These are phyloP conservation scores for Ecliptopera silaceata DNA, from an alignment of 2,888 invertebrate species.

Conservation along the genomic window DNA sequence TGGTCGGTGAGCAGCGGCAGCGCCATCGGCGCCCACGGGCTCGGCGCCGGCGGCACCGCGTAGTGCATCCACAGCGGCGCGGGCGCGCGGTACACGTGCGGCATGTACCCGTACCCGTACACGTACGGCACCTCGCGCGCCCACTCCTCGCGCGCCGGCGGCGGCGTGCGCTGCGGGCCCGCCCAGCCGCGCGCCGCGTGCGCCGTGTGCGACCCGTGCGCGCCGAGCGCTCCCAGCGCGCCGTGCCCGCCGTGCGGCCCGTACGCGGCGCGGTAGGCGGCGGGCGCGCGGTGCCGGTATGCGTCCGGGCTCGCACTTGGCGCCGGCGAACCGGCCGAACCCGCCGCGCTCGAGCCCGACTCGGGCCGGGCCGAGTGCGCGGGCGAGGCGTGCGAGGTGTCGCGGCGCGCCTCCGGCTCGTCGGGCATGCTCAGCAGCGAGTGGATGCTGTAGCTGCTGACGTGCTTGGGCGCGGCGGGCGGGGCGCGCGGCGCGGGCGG, in stretches of 20 bases:
- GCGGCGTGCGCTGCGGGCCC: slow-evolving; percentile 41
- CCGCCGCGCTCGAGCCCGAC: slow-evolving; percentile 64
- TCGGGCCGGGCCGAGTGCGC: slow-evolving; percentile 64
- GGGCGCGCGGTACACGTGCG: slow-evolving; percentile 65
- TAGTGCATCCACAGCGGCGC: slow-evolving; percentile 77
- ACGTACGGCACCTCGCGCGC: slow-evolving; percentile 63
- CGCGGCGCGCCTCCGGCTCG: slow-evolving; percentile 69
- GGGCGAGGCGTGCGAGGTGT: slow-evolving; percentile 71
- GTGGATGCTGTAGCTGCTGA: slow-evolving; percentile 93
- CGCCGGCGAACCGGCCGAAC: slow-evolving; percentile 66
- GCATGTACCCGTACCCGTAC: slow-evolving; percentile 67
- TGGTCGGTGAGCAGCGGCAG: slow-evolving; percentile 75
- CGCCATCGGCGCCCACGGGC: slow-evolving; percentile 80
- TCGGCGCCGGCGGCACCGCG: slow-evolving; percentile 77
- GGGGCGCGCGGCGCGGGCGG: slow-evolving; percentile 49
- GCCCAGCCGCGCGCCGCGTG: slow-evolving; percentile 42
- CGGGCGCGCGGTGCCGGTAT: slow-evolving; percentile 68
- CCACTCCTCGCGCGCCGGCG: slow-evolving; percentile 43
- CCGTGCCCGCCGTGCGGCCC: slow-evolving; percentile 15
- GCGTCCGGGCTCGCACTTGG: slow-evolving; percentile 72
- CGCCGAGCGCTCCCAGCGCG: too few species aligned
- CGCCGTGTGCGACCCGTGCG: slow-evolving; percentile 38
- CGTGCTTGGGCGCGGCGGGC: slow-evolving; percentile 65
- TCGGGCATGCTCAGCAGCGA: slow-evolving; percentile 89
- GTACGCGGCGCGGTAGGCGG: slow-evolving; percentile 49